These are phyloP conservation scores for Automeris io DNA, from an alignment of 2,888 invertebrate species.

Conservation along the genomic window DNA sequence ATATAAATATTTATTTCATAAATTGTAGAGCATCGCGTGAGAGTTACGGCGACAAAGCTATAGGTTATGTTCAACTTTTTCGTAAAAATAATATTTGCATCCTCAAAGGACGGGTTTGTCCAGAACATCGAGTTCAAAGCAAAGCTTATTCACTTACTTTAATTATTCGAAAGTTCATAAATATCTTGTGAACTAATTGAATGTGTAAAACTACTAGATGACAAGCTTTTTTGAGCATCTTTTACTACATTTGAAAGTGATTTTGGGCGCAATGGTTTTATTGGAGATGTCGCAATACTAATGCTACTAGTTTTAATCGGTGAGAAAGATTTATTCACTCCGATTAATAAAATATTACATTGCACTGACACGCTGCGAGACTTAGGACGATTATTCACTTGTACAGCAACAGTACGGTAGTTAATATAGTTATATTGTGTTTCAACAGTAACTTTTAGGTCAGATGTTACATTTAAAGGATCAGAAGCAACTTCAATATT, in stretches of 20 bases:
- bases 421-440: conserved; percentile 8
- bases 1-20: too few species aligned
- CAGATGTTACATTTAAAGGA: conserved; percentile 6
- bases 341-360: conserved; percentile 8
- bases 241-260: neutral
- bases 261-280: neutral
- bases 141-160: too few species aligned
- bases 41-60: too few species aligned
- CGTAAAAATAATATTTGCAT: too few species aligned
- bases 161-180: conserved; percentile 1
- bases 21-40: too few species aligned
- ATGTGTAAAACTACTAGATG: conserved; percentile 2
- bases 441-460: conserved; percentile 5
- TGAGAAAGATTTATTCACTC: conserved; percentile 2
- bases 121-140: too few species aligned
- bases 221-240: conserved; percentile 5
- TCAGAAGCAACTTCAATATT: conserved; percentile 3
- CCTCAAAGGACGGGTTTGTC: too few species aligned
- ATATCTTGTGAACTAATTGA: neutral
- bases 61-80: too few species aligned
- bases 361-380: conserved; percentile 9
- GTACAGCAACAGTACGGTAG: conserved; percentile 8
- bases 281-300: neutral
- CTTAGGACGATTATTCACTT: conserved; percentile 10
- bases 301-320: neutral